Percentiles rank a stretch among this genome's conserved stretches.
These are phyloP conservation scores for Drosophila parvula DNA, from an alignment of 1,140 invertebrate genomes.

Conservation along the genomic window DNA sequence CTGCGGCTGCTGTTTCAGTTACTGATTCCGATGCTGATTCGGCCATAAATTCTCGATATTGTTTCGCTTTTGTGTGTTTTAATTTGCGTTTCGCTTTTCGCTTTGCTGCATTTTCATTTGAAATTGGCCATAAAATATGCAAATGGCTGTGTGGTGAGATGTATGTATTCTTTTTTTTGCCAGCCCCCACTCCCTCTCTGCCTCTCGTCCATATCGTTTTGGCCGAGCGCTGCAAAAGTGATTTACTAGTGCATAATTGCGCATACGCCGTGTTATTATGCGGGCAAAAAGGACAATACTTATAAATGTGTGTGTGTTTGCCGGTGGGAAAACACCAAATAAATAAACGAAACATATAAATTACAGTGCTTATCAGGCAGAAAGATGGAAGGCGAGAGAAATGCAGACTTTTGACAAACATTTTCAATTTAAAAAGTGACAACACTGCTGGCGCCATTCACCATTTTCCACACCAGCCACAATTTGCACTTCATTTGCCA, in stretches of 20 bases:
- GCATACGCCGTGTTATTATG: constrained; percentile 22
- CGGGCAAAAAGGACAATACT: constrained; percentile 7
- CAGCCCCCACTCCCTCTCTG: constrained; percentile 4
- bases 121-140: constrained; percentile 76
- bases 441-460: constrained; percentile 28
- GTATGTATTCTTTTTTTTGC: constrained; percentile 24
- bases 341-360: constrained; percentile 48
- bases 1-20: constrained; percentile 34
- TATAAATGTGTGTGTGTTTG: constrained; percentile 3
- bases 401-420: constrained; percentile 64
- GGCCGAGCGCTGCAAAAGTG: constrained; percentile 16
- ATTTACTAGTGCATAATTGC: constrained; percentile 43
- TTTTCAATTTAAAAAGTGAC: constrained; percentile 80
- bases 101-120: constrained; percentile 71
- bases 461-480: constrained; percentile 31
- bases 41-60: constrained; percentile 69
- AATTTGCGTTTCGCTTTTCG: constrained; percentile 63
- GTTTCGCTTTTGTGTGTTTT: constrained; percentile 68
- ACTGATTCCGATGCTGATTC: constrained; percentile 46
- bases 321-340: constrained; percentile 9
- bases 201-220: neutral
- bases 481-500: constrained; percentile 63
- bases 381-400: constrained; percentile 26
- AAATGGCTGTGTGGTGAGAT: constrained; percentile 48
- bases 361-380: constrained; percentile 52